Base-by-base conservation (phyloP, 2,797 vertebrate species). In the Enteromius paludinosus region DNA sequence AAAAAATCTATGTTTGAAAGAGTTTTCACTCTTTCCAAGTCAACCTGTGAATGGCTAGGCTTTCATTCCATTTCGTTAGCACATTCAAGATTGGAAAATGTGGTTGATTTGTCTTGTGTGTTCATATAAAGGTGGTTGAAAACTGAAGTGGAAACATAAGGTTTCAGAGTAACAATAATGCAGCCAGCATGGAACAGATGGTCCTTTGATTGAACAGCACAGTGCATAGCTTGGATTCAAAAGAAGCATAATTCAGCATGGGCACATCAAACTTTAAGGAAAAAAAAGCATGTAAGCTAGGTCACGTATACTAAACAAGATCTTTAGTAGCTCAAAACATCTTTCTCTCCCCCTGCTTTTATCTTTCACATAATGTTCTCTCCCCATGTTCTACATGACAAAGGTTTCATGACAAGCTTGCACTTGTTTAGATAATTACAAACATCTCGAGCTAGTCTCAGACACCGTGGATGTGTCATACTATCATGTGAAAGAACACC, bases 141-240 rank as follows among this genome's bases (percentile, higher is more conserved):
- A 62, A 64, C 25, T 52, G 38, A 71, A 72, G 41, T 80, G 28
- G 43, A 81, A 81, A 81, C 56, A 72, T 47, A 64, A 72, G 56
- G 68, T 72, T 73, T 47, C 70, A 33, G 33, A 54, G 61, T 52
- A 54, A 64, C 59, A 54, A 54, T 64, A 81, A 20, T 54, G 33
- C 4, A 25, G 45, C 45, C 45, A 41, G 61, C 70, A 74, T 11
- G 6, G 41, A 81, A 54, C 79, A 81, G 70, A 81, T 74, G 70
- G 45, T 81, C 70, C 47, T 74, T 81, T 81, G 79, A 81, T 81
- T 74, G 70, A 65, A 74, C 70, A 65, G 61, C 59, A 74, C 30
- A 81, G 78, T 61, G 25, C 41, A 56, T 12, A 38, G 78, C 52
- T 70, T 6, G 43, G 33, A 70, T 59, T 79, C 49, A 81, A 81